Base-by-base conservation (phyloP, 2,797 vertebrate genomes). In the Xenops minutus region DNA sequence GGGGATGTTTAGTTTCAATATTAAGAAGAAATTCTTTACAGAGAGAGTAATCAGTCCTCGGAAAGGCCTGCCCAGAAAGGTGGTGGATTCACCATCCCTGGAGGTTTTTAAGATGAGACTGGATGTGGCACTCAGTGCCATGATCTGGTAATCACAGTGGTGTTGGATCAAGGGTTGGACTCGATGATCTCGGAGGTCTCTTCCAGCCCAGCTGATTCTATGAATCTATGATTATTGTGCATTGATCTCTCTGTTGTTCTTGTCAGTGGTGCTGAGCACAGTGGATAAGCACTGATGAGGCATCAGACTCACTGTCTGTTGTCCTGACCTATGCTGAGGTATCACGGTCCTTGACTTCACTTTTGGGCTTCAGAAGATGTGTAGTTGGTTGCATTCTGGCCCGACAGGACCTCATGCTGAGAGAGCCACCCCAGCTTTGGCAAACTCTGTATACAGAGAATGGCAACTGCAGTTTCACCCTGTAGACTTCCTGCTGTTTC, bases 391-490 rank as follows among this genome's bases (percentile, higher is more conserved):
- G n/a, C 21, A 37, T 44, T 77, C 22, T 51, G 30, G 23, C 8
- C 37, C 41, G 27, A 9, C 5, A 66, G n/a, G 43, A 34, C 48
- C n/a, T 67, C 15, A 34, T 8, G 6, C 17, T 69, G 39, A 15
- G 51, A 59, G 3, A 43, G n/a, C 14, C 5, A 10, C 19, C 54
- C 10, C 18, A n/a, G 18, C 18, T 68, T 43, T 66, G 26, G 8
- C 26, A 44, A 73, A 3, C 7, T 54, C 22, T 41, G 0, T 4
- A 4, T 3, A 24, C 0, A 0, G n/a, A 2, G 2, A 32, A 14
- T 16, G 6, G 6, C 0, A 13, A 36, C 5, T 26, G 21, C 10
- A 37, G 4, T 66, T 62, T n/a, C 14, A 10, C 7, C 56, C 41
- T 24, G 30, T 36, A 46, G 44, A 41, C 14, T 73, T 68, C 11